phyloP scores from a whole-genome alignment of 2,797 vertebrate species.

The Heliangelus exortis region DNA sequence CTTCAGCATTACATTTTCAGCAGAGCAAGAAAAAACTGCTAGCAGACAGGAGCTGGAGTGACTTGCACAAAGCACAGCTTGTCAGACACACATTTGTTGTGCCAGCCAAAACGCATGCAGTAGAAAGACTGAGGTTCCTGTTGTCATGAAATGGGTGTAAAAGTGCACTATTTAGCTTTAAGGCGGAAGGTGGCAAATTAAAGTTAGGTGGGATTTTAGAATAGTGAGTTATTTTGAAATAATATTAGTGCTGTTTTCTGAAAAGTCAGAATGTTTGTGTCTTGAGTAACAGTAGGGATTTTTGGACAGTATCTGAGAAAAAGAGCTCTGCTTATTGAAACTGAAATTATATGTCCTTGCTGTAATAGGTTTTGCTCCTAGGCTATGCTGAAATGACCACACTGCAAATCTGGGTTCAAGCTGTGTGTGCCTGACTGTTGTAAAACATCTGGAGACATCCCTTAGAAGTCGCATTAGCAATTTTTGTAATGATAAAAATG shows the following conservation, averaged over 20 bases:
- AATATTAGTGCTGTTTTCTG: background rate
- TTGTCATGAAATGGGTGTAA: background rate
- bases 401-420: background rate
- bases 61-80: background rate
- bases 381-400: background rate
- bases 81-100: slow-evolving; percentile 7
- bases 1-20: background rate
- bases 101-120: background rate
- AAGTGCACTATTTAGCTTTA: background rate
- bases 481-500: background rate
- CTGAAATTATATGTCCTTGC: background rate
- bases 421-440: background rate
- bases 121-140: background rate
- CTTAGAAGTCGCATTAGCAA: background rate
- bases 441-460: background rate
- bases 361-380: background rate
- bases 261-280: background rate
- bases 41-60: background rate
- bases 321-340: background rate
- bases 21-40: background rate
- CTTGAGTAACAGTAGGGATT: background rate
- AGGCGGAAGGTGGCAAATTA: background rate
- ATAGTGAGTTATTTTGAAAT: background rate
- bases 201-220: background rate
- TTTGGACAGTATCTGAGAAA: background rate